These are phyloP conservation scores for Athene noctua DNA, from an alignment of 2,113 vertebrate genomes.

Conservation along the genomic window DNA sequence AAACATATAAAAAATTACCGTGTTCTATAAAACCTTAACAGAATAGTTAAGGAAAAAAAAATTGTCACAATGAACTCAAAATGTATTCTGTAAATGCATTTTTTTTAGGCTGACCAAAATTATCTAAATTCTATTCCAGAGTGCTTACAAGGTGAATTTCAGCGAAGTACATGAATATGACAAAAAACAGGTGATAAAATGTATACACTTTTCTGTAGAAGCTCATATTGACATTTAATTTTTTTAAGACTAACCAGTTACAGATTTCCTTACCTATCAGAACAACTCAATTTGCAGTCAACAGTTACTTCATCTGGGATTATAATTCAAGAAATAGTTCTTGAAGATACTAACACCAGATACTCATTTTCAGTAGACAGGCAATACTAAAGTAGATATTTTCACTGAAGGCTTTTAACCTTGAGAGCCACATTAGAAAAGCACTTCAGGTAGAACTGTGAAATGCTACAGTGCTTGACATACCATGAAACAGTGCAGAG, in stretches of 20 bases:
- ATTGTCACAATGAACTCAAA: background rate
- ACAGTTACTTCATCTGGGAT: background rate
- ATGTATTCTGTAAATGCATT: background rate
- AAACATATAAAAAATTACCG: background rate
- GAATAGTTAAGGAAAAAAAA: background rate
- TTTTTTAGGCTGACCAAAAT: background rate
- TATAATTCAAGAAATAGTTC: background rate
- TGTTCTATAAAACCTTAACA: background rate
- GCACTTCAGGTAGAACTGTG: background rate
- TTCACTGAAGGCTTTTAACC: background rate
- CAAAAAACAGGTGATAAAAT: background rate
- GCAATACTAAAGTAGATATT: background rate
- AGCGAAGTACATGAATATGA: background rate
- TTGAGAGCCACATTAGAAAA: background rate
- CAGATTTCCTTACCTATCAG: background rate
- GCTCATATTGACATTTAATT: background rate
- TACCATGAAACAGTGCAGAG: fast-evolving
- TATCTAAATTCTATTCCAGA: background rate
- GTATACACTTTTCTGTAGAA: background rate
- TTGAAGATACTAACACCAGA: background rate
- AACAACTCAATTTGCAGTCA: background rate
- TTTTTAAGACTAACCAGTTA: background rate
- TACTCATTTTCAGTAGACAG: background rate
- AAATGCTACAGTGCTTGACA: background rate
- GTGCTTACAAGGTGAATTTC: background rate